Evolutionary conservation across 1,140 invertebrate genomes (phyloP).

Genomic region (Lineus longissimus): DNA sequence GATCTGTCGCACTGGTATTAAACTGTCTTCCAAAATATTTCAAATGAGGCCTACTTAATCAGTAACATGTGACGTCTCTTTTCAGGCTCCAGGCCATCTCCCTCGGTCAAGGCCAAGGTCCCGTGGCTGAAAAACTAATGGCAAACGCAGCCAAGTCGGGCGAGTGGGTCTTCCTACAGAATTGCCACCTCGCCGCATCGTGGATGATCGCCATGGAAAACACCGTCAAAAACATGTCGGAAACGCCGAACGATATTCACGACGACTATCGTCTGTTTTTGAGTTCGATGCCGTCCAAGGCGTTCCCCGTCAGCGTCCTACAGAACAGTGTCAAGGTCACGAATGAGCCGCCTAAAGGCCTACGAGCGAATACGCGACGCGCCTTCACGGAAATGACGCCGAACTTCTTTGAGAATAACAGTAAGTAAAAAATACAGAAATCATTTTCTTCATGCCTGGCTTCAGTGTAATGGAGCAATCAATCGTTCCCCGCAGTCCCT

Average conservation of each 20-base stretch:
- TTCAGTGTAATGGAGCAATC: no score
- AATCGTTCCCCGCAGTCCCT: no score
- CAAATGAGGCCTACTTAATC: no score
- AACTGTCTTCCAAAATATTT: no score
- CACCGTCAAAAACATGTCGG: slow-evolving; percentile 44
- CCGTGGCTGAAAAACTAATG: slow-evolving; percentile 54
- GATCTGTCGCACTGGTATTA: no score
- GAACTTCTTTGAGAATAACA: slow-evolving; percentile 72
- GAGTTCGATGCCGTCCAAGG: slow-evolving; percentile 53
- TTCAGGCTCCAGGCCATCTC: slow-evolving; percentile 57
- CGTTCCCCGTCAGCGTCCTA: slow-evolving; percentile 53
- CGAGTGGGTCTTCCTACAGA: slow-evolving; percentile 56
- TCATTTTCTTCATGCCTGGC: no score
- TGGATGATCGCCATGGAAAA: slow-evolving; percentile 55
- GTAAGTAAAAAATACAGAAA: slow-evolving; percentile 58
- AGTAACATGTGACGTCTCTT: slow-evolving; percentile 1
- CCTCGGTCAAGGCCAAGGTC: slow-evolving; percentile 56
- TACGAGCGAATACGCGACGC: slow-evolving; percentile 66
- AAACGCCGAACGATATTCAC: slow-evolving; percentile 47
- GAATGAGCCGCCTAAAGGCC: slow-evolving; percentile 56
- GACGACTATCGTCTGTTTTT: slow-evolving; percentile 53
- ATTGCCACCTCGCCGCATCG: slow-evolving; percentile 54
- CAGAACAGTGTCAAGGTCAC: slow-evolving; percentile 57
- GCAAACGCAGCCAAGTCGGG: slow-evolving; percentile 43
- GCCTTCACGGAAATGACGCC: slow-evolving; percentile 56